Evolutionary conservation across 2,888 invertebrate species (phyloP).

Genomic region (Sabellastarte sp.): DNA sequence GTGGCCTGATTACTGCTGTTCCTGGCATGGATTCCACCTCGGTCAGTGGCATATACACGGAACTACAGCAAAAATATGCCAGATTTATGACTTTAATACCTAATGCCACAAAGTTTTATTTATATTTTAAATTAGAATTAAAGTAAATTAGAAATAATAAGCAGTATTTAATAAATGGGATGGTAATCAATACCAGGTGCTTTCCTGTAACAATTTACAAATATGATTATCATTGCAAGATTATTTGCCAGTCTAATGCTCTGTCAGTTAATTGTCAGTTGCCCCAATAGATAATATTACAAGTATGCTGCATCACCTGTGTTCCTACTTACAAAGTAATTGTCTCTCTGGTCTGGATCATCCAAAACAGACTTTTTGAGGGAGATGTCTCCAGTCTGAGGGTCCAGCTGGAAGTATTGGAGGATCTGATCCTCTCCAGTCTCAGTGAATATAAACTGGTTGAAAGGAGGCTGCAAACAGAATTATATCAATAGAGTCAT

Average conservation of each 20-base stretch:
- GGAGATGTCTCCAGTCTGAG: slow-evolving; percentile 30
- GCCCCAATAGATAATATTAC: too few species aligned
- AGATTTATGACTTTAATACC: too few species aligned
- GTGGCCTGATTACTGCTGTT: slow-evolving; percentile 30
- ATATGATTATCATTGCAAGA: too few species aligned
- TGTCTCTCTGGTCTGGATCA: slow-evolving; percentile 16
- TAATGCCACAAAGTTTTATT: too few species aligned
- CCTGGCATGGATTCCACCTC: slow-evolving; percentile 19
- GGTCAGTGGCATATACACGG: slow-evolving; percentile 19
- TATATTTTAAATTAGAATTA: too few species aligned
- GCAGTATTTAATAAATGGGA: not conserved
- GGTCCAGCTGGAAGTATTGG: slow-evolving; percentile 37
- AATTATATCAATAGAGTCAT: too few species aligned
- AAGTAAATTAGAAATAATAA: not conserved
- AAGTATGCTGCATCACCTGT: too few species aligned
- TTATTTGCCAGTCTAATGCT: too few species aligned
- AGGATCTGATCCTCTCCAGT: slow-evolving; percentile 12
- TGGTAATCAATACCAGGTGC: not conserved
- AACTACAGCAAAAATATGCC: slow-evolving; percentile 18
- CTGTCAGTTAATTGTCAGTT: too few species aligned
- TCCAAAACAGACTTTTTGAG: slow-evolving; percentile 30
- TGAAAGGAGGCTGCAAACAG: slow-evolving; percentile 29
- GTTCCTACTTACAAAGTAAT: slow-evolving; percentile 14
- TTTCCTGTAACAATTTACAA: too few species aligned
- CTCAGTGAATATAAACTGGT: slow-evolving; percentile 22